Evolutionary conservation across 2,113 vertebrate species (phyloP), one percentile per base, ranked within the genome.

Genomic region (Grus americana): DNA sequence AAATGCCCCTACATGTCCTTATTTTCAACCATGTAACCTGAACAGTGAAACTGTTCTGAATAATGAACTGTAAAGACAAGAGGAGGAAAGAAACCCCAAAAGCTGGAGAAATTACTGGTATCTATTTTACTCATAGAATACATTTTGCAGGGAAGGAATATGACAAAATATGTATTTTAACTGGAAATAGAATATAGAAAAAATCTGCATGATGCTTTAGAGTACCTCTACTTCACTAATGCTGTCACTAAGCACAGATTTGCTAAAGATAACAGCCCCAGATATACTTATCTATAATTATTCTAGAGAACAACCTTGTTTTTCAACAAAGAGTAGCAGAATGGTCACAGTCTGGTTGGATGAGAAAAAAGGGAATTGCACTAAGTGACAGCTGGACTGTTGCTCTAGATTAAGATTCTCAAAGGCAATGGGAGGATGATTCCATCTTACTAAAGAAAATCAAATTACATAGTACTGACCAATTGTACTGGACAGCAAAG

Each of bases 391-490:
- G 15, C 38, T 61, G 19, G 52, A 76, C 40, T 65, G 20, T 79
- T 92, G 17, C 40, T 96, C 83, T 91, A 93, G 34, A 90, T 63
- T 82, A 81, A 93, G 42, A 80, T 58, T 94, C 40, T 91, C 86
- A 75, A 90, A 81, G 19, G 52, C 21, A 89, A 88, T 36, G 34
- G 27, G 65, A 94, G 95, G 13, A 92, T 30, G n/a, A 93, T 82
- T 61, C 47, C 22, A 57, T 29, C 40, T 88, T 79, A 63, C 92
- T 92, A 86, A 91, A 96, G 76, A 71, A 92, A 94, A 86, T 29
- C 8, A 47, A 93, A 91, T 80, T 88, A 75, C 29, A 47, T 30
- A 40, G 73, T 59, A 61, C 15, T 68, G 46, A 70, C 79, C 68
- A 36, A 81, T 9, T 42, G 14, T 49, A n/a, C 66, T 86, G 65